These are phyloP conservation scores for Unio pictorum DNA, from an alignment of 2,888 invertebrate species.

Conservation along the genomic window DNA sequence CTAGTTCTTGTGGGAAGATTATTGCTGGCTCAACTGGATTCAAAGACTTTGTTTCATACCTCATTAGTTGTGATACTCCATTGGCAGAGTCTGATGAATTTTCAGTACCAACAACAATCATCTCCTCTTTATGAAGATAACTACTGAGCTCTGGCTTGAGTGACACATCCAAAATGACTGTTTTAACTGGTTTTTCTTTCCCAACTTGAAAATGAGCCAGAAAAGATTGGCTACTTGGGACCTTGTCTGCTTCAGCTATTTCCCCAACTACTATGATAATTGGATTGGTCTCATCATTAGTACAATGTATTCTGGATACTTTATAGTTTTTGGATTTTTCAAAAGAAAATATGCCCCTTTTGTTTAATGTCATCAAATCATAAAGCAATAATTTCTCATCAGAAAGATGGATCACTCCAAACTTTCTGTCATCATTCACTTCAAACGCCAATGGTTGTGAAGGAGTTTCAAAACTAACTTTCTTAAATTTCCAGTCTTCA, in stretches of 20 bases:
- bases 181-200: conserved; percentile 10
- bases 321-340: no score
- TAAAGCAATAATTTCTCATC: no score
- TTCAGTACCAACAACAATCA: conserved; percentile 15
- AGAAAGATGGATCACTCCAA: no score
- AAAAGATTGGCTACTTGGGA: conserved; percentile 25
- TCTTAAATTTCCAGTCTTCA: no score
- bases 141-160: conserved; percentile 2
- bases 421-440: no score
- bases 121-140: conserved; percentile 14
- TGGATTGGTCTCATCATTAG: conserved; percentile 9
- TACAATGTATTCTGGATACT: not conserved
- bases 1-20: conserved; percentile 13
- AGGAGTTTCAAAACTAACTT: no score
- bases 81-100: no score
- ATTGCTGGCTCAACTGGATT: conserved; percentile 3
- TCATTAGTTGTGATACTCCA: no score
- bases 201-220: conserved; percentile 22
- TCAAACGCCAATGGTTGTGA: no score
- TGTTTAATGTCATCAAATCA: no score
- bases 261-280: conserved; percentile 18
- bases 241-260: conserved; percentile 16
- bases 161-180: conserved; percentile 10
- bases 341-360: no score
- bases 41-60: no score